Evolutionary conservation across 1,140 invertebrate species (phyloP).

Genomic region (Trachelipus rathkii): DNA sequence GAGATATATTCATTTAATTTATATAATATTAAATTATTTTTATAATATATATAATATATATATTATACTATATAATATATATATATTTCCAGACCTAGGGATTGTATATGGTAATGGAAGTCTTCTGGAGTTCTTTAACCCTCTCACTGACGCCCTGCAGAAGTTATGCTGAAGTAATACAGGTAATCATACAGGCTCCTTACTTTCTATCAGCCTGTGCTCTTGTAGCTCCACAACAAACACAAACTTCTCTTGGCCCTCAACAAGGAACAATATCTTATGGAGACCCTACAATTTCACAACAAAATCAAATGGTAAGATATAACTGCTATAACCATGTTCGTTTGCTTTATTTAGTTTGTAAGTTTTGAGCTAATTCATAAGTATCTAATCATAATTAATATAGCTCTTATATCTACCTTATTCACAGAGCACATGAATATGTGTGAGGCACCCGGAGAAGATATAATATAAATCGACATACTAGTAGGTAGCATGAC

Average conservation of each 20-base stretch:
- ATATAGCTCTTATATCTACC: too few relatives aligned
- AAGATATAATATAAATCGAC: too few relatives aligned
- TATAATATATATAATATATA: too few relatives aligned
- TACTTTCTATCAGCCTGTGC: constrained; percentile 58
- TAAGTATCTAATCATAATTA: too few relatives aligned
- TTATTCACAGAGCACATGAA: too few relatives aligned
- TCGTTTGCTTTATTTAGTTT: neutral
- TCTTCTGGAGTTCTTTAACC: constrained; percentile 60
- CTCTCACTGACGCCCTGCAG: constrained; percentile 57
- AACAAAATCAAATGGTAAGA: constrained; percentile 55
- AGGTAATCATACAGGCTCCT: constrained; percentile 57
- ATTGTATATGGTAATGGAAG: constrained; percentile 64
- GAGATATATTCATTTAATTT: too few relatives aligned
- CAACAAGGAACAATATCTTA: constrained; percentile 17
- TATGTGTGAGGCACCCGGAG: too few relatives aligned
- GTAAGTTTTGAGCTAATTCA: too few relatives aligned
- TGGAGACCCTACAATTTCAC: constrained; percentile 28
- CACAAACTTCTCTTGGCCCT: neutral
- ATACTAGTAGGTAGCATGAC: too few relatives aligned
- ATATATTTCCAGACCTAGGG: constrained; percentile 57
- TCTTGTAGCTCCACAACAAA: constrained; percentile 51
- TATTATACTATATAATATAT: neutral
- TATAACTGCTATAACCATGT: constrained; percentile 46
- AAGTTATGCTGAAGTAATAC: constrained; percentile 59
- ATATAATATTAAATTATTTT: too few relatives aligned